Evolutionary conservation across 2,113 vertebrate species (phyloP), one percentile per base, ranked within the genome.

Genomic region (Willisornis vidua): DNA sequence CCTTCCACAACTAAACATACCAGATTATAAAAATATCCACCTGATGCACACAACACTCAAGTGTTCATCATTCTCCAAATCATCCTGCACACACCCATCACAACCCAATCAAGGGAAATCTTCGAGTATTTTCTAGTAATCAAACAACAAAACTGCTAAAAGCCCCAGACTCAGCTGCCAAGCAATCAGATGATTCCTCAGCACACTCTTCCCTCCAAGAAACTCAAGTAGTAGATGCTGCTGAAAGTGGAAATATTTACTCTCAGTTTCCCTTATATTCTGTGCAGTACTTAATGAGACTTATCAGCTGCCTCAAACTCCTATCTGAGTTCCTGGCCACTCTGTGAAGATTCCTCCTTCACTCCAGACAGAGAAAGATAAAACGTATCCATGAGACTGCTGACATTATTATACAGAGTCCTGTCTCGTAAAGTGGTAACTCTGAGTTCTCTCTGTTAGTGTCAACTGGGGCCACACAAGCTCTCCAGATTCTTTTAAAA

Each of bases 71-170:
- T 22, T 68, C 62, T 65, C 45, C 52, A 68, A 75, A 85, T 52
- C 61, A 72, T 18, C 75, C 75, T 67, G 72, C 41, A 80, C 22
- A 5, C 3, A 15, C 12, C 29, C 37, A 84, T 81, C 55, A 55
- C 59, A 88, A 63, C 10, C 11, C 54, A 88, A 90, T 90, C 83
- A 93, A 82, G 48, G 73, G 87, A 89, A 87, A 83, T 0, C 3
- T 75, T 65, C 66, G 65, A 85, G 62, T 66, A 79, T 85, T 79
- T 94, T 79, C 78, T 39, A 65, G 87, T 52, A 94, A 93, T 87
- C 85, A 95, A 91, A 68, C 41, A 49, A 76, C 45, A 91, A 79
- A 88, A 52, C 66, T 79, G 45, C 62, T 83, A 54, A 82, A 94
- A 72, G 41, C 11, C 58, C 59, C 71, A 85, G 55, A 87, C 87